Base-by-base conservation (phyloP, 1,140 invertebrate genomes). In the Drosophila nigromelanica region DNA sequence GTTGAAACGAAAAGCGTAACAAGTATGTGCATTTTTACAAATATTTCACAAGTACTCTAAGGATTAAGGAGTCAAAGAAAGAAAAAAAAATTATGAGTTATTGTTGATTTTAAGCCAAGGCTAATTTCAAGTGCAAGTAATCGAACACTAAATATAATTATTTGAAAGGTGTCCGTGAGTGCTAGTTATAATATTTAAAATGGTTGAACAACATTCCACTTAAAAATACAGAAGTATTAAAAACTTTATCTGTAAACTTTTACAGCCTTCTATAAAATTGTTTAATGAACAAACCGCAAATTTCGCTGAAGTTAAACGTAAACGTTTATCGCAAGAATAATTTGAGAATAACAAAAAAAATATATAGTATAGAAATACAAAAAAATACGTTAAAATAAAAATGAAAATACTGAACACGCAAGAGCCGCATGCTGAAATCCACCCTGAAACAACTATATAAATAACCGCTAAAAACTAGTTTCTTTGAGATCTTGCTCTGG, bases 231-330 rank as follows among this genome's bases (percentile, higher is more conserved):
- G 0, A 4, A 27, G 24, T 27, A 27, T 27, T 27, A 27, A 80
- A 80, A 62, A 66, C 43, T 62, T 56, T 70, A 55, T 55, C 60
- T 64, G 42, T 42, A 30, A 58, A 71, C 51, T 21, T 58, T 51
- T 61, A 50, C 42, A 27, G 50, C 18, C 15, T 45, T 35, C 45
- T 11, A 76, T 69, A 86, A 73, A 82, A 75, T 83, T 86, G 80
- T 87, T 73, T 59, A 85, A 83, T 73, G 73, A 61, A 62, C 48
- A 61, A 64, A 50, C 51, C 50, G 39, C 68, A 78, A 60, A 73
- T 58, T 43, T 37, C 48, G 14, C 45, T 48, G 15, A 43, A 58
- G 30, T 42, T 55, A 24, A 54, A 54, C 42, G 72, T 43, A 33
- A 37, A 18, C n/a, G 63, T 60, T 67, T 71, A 68, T 75, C n/a